Evolutionary conservation across 2,113 vertebrate genomes (phyloP).

Genomic region (Mastomys coucha): DNA sequence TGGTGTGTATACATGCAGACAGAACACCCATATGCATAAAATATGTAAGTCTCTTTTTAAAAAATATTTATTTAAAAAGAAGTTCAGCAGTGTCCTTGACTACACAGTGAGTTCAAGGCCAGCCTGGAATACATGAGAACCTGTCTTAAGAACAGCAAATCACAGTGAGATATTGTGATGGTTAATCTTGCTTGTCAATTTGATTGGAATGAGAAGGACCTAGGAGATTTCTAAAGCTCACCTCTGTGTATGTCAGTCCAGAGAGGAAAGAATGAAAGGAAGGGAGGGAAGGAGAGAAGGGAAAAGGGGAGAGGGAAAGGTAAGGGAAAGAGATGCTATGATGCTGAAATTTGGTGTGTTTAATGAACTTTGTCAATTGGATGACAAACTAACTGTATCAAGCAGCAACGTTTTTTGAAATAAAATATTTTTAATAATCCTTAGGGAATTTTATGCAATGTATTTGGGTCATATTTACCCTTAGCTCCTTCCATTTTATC

Average conservation of each 20-base stretch:
- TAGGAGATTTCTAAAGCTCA: background rate
- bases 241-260: background rate
- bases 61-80: background rate
- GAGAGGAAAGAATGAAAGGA: background rate
- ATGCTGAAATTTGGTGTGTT: background rate
- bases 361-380: too few relatives aligned
- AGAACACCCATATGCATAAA: background rate
- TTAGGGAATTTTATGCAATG: background rate
- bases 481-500: background rate
- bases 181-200: background rate
- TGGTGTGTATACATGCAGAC: background rate
- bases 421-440: background rate
- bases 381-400: background rate
- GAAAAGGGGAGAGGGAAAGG: background rate
- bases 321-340: background rate
- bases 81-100: background rate
- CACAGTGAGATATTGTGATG: background rate
- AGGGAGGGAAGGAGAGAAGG: background rate
- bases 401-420: background rate
- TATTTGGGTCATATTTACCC: background rate
- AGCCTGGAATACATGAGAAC: background rate
- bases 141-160: background rate
- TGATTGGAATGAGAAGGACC: background rate
- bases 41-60: background rate
- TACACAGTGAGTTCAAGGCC: background rate